These are phyloP conservation scores for Stomatorhinus ivindoensis DNA, from an alignment of 2,113 vertebrate genomes.

Conservation along the genomic window DNA sequence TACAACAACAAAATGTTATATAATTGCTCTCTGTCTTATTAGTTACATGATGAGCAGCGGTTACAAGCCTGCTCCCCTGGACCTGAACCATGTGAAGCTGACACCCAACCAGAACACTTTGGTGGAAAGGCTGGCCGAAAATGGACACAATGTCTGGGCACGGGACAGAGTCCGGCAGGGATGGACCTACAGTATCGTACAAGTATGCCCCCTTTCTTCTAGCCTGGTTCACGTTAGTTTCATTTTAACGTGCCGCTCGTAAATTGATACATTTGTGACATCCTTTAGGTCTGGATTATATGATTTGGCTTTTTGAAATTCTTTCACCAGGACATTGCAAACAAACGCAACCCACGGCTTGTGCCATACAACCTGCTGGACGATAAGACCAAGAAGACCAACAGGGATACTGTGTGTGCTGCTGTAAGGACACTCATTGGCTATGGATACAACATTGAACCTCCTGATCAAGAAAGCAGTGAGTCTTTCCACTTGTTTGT, in stretches of 20 bases:
- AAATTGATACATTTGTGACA: not conserved
- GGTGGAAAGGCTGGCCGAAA: constrained; percentile 83
- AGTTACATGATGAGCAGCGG: constrained; percentile 79
- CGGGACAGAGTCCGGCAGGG: constrained; percentile 79
- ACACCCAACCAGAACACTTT: constrained; percentile 83
- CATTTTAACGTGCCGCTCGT: not conserved
- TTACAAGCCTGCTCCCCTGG: constrained; percentile 81
- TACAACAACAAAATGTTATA: not conserved
- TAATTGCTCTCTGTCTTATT: not conserved
- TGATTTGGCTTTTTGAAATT: not conserved
- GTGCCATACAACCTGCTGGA: constrained; percentile 85
- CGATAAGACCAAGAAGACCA: constrained; percentile 87
- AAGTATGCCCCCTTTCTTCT: constrained; percentile 50
- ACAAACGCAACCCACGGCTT: constrained; percentile 80
- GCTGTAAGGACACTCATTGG: constrained; percentile 82
- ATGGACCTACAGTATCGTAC: constrained; percentile 84
- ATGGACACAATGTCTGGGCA: constrained; percentile 87
- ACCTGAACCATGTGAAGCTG: constrained; percentile 77
- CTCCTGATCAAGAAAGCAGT: constrained; percentile 84
- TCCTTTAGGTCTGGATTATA: not conserved
- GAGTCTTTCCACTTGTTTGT: constrained; percentile 37
- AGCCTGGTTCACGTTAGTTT: not conserved
- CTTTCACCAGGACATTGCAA: constrained; percentile 68
- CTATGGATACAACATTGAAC: constrained; percentile 88
- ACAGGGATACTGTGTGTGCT: constrained; percentile 80